Base-by-base conservation (phyloP, 1,140 invertebrate species). In the Periplaneta americana region DNA sequence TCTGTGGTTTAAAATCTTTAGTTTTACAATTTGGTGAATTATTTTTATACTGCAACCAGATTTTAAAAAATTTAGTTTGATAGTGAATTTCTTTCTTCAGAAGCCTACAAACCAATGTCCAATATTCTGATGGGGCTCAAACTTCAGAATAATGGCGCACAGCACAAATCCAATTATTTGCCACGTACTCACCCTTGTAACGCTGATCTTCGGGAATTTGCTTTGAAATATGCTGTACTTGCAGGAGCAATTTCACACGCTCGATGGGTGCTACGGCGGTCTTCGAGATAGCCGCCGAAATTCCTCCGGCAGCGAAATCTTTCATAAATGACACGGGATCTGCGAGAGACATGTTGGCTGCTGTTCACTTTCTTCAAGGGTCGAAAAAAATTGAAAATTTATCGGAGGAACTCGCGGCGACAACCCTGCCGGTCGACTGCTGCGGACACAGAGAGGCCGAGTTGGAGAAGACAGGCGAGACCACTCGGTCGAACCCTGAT, bases 181-280 rank as follows among this genome's bases (percentile, higher is more conserved):
- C 36, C n/a, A n/a, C 15, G 34, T 17, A 84, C 85, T 91, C 85
- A 95, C 95, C 95, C 91, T 96, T 97, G 89, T 97, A 97, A 85
- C 93, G 92, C 84, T 95, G 88, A 79, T 96, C 93, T 81, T 90
- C 93, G 22, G 94, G 81, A 85, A 97, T 97, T 88, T 96, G 94
- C 90, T 96, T 96, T 84, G 93, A 95, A 79, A 95, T 93, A 89
- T 96, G 94, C 89, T 96, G 96, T 81, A 96, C 95, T 89, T 97
- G 97, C 78, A 98, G 92, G 79, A 98, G 91, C 74, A 98, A 89
- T 87, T 98, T 98, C 34, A 98, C 96, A 86, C 97, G 91, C 88
- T 98, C 97, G 85, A 98, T 97, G 0, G 97, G 95, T 13, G 95
- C 95, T 32, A 96, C 95, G 18, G 93, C 91, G 28, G 96, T 97